Evolutionary conservation across 2,888 invertebrate genomes (phyloP).

Genomic region (Dichetophora obliterata): DNA sequence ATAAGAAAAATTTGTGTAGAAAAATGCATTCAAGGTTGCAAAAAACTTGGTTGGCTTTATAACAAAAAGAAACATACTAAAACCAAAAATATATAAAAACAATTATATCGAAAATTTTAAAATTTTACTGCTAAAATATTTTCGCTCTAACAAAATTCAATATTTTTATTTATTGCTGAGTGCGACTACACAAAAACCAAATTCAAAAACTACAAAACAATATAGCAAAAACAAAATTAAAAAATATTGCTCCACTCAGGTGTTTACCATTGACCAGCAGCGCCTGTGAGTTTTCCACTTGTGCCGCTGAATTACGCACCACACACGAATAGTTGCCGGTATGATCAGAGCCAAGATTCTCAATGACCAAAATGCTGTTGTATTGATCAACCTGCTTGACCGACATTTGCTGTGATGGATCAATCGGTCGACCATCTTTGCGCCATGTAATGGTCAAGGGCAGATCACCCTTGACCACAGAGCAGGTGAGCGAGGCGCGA

Average conservation of each 20-base stretch:
- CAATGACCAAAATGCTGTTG: constrained; percentile 83
- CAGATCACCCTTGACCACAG: constrained; percentile 81
- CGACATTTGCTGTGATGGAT: constrained; percentile 75
- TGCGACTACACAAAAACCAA: constrained; percentile 36
- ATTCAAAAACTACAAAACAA: constrained; percentile 38
- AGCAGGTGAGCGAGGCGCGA: constrained; percentile 80
- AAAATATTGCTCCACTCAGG: constrained; percentile 34
- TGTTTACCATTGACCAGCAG: constrained; percentile 84
- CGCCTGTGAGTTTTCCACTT: constrained; percentile 80
- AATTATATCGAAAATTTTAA: background rate
- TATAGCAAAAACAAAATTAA: background rate
- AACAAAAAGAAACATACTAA: background rate
- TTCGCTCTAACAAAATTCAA: constrained; percentile 15
- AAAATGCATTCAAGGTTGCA: constrained; percentile 37
- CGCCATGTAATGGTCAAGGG: constrained; percentile 83
- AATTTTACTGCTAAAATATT: background rate
- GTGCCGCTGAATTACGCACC: constrained; percentile 80
- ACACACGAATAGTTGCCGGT: constrained; percentile 84
- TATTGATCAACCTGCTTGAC: constrained; percentile 82
- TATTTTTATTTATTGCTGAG: background rate
- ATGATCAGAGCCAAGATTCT: constrained; percentile 81
- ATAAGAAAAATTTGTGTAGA: constrained; percentile 13
- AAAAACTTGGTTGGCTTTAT: background rate
- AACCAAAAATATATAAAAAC: background rate
- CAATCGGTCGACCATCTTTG: constrained; percentile 79